Evolutionary conservation across 2,113 vertebrate genomes (phyloP).

Genomic region (Epinephelus cyanopodus): DNA sequence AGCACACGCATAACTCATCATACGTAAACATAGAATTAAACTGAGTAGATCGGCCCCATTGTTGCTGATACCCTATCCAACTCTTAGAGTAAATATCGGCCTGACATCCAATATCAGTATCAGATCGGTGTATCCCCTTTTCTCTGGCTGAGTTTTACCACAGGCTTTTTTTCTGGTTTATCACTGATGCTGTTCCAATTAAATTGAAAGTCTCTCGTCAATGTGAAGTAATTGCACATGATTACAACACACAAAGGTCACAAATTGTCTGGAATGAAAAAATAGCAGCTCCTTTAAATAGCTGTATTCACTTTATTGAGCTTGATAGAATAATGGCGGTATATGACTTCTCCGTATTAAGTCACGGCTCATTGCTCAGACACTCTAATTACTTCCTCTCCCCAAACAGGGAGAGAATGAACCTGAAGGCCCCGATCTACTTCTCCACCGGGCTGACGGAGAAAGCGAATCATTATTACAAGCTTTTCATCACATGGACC

Average conservation of each 20-base stretch:
- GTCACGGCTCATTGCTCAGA: background rate
- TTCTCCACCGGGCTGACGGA: slow-evolving; percentile 98
- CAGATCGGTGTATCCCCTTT: background rate
- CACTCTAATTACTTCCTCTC: slow-evolving; percentile 12
- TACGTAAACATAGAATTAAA: too few relatives aligned
- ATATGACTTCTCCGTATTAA: slow-evolving; percentile 9
- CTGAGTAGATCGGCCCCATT: too few relatives aligned
- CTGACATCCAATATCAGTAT: too few relatives aligned
- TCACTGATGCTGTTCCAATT: slow-evolving; percentile 24
- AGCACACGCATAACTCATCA: too few relatives aligned
- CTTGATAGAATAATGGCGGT: slow-evolving; percentile 7
- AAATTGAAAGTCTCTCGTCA: background rate
- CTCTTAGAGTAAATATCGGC: too few relatives aligned
- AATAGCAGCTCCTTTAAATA: background rate
- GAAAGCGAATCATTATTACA: slow-evolving; percentile 99
- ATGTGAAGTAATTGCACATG: background rate
- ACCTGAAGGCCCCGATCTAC: slow-evolving; percentile 97
- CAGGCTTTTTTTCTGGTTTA: slow-evolving; percentile 4
- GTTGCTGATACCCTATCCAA: too few relatives aligned
- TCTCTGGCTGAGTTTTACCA: background rate
- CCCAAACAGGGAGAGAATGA: slow-evolving; percentile 94
- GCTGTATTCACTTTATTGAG: background rate
- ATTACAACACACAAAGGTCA: slow-evolving; percentile 17
- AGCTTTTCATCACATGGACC: slow-evolving; percentile 99
- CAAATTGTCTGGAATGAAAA: background rate